Conservation (phyloP, 2,113 vertebrate genomes). For the Argyrosomus japonicus region DNA sequence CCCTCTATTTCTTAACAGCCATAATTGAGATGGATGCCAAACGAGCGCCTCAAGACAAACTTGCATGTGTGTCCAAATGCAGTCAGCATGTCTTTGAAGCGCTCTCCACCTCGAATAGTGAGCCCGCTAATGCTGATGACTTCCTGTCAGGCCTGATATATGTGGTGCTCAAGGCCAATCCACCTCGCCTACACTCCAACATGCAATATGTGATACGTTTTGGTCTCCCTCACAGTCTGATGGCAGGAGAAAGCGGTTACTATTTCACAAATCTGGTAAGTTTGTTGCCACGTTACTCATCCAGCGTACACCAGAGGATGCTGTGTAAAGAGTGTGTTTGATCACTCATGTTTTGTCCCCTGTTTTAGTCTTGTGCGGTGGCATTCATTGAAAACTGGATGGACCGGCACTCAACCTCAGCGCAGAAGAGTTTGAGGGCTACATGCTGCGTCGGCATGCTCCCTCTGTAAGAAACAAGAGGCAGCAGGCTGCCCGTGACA, state of each 20-base stretch:
- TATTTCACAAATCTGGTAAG: constrained; percentile 87
- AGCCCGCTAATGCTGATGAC: constrained; percentile 86
- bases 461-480: constrained; percentile 43
- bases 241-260: constrained; percentile 86
- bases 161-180: constrained; percentile 86
- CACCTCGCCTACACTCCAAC: constrained; percentile 86
- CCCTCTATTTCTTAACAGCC: constrained; percentile 63
- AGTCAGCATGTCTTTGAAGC: constrained; percentile 84
- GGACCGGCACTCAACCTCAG: constrained; percentile 84
- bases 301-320: not conserved
- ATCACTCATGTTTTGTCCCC: not conserved
- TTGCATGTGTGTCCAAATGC: constrained; percentile 83
- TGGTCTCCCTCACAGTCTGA: constrained; percentile 86
- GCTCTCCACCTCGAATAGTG: constrained; percentile 77
- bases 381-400: constrained; percentile 86
- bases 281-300: not conserved
- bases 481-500: constrained; percentile 60
- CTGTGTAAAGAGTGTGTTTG: not conserved
- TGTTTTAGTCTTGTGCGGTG: constrained; percentile 83
- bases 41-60: constrained; percentile 87
- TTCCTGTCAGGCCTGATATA: constrained; percentile 85
- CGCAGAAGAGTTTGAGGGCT: constrained; percentile 82
- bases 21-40: constrained; percentile 88
- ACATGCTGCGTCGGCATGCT: constrained; percentile 78
- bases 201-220: constrained; percentile 87